A percentile compares a stretch with the other conserved stretches of the same genome.
phyloP scores from a whole-genome alignment of 2,888 invertebrate genomes.

The Dasypogon diadema region DNA sequence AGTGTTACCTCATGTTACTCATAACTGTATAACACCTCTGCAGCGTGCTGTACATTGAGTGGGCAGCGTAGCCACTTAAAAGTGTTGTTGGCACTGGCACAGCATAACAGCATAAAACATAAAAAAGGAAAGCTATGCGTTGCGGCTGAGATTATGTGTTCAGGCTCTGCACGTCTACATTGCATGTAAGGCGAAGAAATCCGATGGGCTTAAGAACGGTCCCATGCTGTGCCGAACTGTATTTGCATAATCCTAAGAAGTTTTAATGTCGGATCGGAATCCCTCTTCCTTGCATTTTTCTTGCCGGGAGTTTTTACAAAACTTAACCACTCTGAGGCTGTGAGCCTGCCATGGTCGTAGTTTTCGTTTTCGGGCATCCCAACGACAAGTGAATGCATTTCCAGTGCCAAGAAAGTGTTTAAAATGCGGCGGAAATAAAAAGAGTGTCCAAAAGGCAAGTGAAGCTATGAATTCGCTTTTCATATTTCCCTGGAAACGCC shows the following conservation, averaged over 20 bases:
- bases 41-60: neutral
- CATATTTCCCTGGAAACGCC: neutral
- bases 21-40: constrained; percentile 37
- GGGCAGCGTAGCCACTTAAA: constrained; percentile 12
- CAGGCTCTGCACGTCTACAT: neutral
- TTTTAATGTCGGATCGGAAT: neutral
- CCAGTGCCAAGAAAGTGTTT: neutral
- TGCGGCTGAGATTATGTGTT: neutral
- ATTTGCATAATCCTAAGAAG: neutral
- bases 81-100: too few species aligned
- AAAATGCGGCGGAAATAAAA: constrained; percentile 5
- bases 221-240: neutral
- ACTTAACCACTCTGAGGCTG: neutral
- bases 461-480: constrained; percentile 10
- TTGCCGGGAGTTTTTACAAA: too few species aligned
- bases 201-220: neutral
- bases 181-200: neutral
- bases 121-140: constrained; percentile 10
- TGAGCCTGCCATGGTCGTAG: neutral
- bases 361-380: neutral
- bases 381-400: neutral
- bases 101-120: neutral
- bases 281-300: neutral
- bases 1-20: constrained; percentile 38
- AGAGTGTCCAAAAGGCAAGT: constrained; percentile 19